Conservation (phyloP, 2,797 vertebrate genomes). For the Aphelocoma californica region DNA sequence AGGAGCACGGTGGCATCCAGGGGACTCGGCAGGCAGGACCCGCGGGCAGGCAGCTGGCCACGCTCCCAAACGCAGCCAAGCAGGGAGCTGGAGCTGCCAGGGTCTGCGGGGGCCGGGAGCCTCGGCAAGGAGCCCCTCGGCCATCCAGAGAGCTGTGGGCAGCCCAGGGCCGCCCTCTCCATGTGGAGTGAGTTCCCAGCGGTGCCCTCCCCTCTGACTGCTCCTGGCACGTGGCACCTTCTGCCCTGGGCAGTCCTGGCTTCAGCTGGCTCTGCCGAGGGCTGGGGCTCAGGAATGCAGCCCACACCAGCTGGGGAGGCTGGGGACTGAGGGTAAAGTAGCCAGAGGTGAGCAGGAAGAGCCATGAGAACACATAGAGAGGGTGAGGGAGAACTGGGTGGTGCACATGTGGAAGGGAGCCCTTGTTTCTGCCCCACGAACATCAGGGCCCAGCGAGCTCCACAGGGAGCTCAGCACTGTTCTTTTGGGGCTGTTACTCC, state of each 20-base stretch:
- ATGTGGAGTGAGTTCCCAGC: not conserved
- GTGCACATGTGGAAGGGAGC: not conserved
- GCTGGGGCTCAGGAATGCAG: not conserved
- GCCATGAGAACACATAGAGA: not conserved
- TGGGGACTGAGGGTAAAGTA: not conserved
- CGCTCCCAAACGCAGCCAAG: not conserved
- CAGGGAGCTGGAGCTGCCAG: not conserved
- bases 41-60: not conserved
- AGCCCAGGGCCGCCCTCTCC: not conserved
- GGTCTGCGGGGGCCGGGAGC: not conserved
- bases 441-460: not conserved
- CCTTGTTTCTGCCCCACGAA: not conserved
- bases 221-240: not conserved
- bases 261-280: not conserved
- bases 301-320: too few species aligned
- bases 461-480: rapidly evolving
- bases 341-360: not conserved
- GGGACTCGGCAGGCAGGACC: not conserved
- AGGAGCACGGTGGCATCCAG: not conserved
- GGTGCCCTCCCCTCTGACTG: not conserved
- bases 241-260: not conserved
- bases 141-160: not conserved
- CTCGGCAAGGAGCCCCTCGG: not conserved
- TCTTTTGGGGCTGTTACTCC: not conserved
- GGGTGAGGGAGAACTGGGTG: not conserved